Evolutionary conservation across 2,797 vertebrate species (phyloP).

Genomic region (Anniella stebbinsi): DNA sequence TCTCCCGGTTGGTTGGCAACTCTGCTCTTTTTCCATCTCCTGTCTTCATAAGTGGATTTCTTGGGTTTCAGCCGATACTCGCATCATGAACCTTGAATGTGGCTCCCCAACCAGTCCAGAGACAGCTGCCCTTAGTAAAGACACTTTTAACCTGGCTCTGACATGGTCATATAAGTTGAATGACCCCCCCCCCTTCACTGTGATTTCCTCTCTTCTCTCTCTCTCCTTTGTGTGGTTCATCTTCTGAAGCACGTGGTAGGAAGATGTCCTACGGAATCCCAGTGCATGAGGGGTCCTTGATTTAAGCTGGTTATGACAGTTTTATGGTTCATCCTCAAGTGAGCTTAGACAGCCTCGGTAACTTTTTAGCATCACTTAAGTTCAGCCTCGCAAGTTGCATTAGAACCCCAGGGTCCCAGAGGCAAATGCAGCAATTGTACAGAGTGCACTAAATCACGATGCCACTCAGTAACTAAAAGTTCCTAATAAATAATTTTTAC

Average conservation of each 20-base stretch:
- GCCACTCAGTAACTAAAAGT: slow-evolving; percentile 67
- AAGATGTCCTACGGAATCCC: slow-evolving; percentile 75
- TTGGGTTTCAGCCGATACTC: background rate
- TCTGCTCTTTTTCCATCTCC: too few species aligned
- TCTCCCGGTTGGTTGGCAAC: background rate
- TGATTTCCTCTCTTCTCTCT: background rate
- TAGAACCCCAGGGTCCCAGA: slow-evolving; percentile 71
- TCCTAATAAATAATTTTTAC: slow-evolving; percentile 80
- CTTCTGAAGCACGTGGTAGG: slow-evolving; percentile 66
- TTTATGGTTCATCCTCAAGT: slow-evolving; percentile 78
- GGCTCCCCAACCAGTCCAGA: background rate
- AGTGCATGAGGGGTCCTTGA: slow-evolving; percentile 67
- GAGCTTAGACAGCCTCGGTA: slow-evolving; percentile 76
- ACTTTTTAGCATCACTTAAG: slow-evolving; percentile 78
- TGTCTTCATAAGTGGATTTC: background rate
- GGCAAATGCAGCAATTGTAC: slow-evolving; percentile 62
- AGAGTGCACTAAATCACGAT: slow-evolving; percentile 74
- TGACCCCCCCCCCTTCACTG: background rate
- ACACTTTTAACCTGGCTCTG: background rate
- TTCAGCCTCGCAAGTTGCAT: slow-evolving; percentile 63
- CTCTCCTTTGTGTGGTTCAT: background rate
- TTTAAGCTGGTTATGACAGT: slow-evolving; percentile 79
- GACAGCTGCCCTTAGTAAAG: background rate
- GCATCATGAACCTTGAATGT: background rate
- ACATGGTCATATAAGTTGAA: background rate